A percentile compares a stretch with the other conserved stretches of the same genome.
Evolutionary conservation across 1,140 invertebrate species (phyloP).

Genomic region (Chrysopa pallens): DNA sequence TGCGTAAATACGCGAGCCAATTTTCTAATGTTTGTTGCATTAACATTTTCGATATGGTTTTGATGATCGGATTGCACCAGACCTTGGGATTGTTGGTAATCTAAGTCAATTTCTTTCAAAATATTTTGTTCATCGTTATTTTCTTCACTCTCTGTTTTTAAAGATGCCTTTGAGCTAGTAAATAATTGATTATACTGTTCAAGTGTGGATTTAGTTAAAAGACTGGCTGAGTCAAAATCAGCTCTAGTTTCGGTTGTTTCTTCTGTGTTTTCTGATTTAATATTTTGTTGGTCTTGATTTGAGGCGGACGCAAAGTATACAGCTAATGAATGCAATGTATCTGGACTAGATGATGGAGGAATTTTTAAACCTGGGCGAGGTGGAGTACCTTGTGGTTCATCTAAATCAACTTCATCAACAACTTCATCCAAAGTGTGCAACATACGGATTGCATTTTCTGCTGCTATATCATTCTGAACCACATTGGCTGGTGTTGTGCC

Average conservation of each 20-base stretch:
- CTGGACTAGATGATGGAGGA: conserved; percentile 49
- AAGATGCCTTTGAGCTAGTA: conserved; percentile 13
- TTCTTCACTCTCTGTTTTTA: conserved; percentile 21
- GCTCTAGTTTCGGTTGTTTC: conserved; percentile 20
- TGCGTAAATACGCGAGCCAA: conserved; percentile 66
- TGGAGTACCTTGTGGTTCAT: conserved; percentile 3
- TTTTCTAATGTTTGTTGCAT: conserved; percentile 47
- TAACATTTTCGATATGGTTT: conserved; percentile 12
- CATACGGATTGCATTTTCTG: conserved; percentile 16
- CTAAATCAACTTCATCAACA: conserved; percentile 4
- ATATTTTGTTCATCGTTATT: conserved; percentile 19
- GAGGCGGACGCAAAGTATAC: conserved; percentile 54
- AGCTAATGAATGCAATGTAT: conserved; percentile 55
- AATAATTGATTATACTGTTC: conserved; percentile 38
- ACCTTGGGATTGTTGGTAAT: conserved; percentile 38
- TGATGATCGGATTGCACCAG: conserved; percentile 16
- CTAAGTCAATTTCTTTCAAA: conserved; percentile 34
- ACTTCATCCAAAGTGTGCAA: conserved; percentile 16
- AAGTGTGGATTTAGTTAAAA: conserved; percentile 36
- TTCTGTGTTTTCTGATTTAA: conserved; percentile 11
- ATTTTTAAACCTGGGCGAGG: conserved; percentile 37
- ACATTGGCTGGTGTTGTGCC: background rate
- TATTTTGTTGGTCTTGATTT: conserved; percentile 27
- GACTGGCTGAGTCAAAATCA: conserved; percentile 14
- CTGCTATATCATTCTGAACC: background rate